Percentiles rank a stretch among this genome's conserved stretches.
Evolutionary conservation across 2,888 invertebrate species (phyloP).

Genomic region (Rhagophthalmus giganteus): DNA sequence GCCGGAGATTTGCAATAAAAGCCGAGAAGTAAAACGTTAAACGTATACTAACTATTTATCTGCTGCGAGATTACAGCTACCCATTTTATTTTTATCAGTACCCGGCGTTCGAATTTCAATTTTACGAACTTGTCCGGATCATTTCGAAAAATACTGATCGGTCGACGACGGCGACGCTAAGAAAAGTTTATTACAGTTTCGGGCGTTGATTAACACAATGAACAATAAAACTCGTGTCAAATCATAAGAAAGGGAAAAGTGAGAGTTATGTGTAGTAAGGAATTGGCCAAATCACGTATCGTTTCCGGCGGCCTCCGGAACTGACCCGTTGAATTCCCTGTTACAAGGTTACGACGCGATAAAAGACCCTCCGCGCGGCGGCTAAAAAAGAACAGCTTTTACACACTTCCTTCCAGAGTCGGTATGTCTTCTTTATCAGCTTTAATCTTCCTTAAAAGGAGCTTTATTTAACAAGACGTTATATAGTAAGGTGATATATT

Average conservation of each 20-base stretch:
- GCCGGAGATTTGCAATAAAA: slow-evolving; percentile 15
- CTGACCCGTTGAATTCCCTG: slow-evolving; percentile 50
- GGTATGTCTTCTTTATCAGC: slow-evolving; percentile 39
- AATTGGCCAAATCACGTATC: slow-evolving; percentile 51
- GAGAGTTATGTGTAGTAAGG: slow-evolving; percentile 36
- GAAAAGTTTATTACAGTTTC: slow-evolving; percentile 12
- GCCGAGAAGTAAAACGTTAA: slow-evolving; percentile 11
- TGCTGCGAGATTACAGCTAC: slow-evolving; percentile 1
- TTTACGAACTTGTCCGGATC: too few relatives aligned
- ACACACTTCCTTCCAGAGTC: slow-evolving; percentile 34
- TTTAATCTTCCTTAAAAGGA: slow-evolving; percentile 37
- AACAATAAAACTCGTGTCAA: slow-evolving; percentile 23
- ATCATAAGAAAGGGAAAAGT: slow-evolving; percentile 25
- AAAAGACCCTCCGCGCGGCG: slow-evolving; percentile 44
- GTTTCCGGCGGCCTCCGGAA: slow-evolving; percentile 49
- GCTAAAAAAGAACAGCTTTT: slow-evolving; percentile 40
- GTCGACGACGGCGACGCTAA: too few relatives aligned
- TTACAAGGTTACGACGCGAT: slow-evolving; percentile 51
- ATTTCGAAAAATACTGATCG: too few relatives aligned
- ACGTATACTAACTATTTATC: slow-evolving; percentile 4
- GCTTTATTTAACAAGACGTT: slow-evolving; percentile 33
- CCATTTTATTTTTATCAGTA: not conserved
- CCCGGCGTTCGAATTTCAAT: too few relatives aligned
- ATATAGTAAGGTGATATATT: slow-evolving; percentile 31
- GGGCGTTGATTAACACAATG: slow-evolving; percentile 7